A percentile compares a stretch with the other conserved stretches of the same genome.
Conservation (phyloP, 2,113 vertebrate species). For the Tamias sibiricus region DNA sequence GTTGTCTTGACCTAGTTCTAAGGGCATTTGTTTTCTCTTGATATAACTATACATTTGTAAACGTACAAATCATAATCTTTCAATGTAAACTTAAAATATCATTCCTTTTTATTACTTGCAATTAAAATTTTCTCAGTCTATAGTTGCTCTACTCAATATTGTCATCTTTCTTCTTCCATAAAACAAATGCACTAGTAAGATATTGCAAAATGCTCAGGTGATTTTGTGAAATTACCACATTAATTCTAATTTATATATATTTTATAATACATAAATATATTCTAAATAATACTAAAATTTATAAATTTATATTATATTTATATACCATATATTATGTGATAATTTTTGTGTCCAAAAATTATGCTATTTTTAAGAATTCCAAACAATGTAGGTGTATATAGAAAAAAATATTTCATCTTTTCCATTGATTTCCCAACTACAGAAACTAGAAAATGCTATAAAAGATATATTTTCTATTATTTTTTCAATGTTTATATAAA, state of each 20-base stretch:
- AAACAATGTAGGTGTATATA: neutral
- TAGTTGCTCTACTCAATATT: neutral
- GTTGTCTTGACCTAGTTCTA: neutral
- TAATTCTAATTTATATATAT: constrained; percentile 24
- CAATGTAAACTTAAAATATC: neutral
- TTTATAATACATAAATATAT: no score
- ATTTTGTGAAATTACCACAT: neutral
- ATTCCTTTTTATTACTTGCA: neutral
- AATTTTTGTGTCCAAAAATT: neutral
- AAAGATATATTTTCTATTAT: neutral
- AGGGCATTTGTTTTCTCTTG: neutral
- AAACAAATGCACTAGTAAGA: neutral
- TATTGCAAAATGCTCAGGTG: neutral
- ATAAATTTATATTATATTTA: no score
- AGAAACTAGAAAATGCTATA: neutral
- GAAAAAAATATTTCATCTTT: neutral
- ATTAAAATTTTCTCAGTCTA: neutral
- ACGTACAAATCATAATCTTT: neutral
- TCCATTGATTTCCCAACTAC: neutral
- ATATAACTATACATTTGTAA: neutral
- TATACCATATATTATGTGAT: no score
- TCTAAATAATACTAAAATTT: no score
- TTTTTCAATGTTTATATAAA: constrained; percentile 7
- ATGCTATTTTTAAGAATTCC: neutral
- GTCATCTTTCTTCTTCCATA: neutral